Base-by-base conservation (phyloP, 2,888 invertebrate species). In the Abrostola tripartita region DNA sequence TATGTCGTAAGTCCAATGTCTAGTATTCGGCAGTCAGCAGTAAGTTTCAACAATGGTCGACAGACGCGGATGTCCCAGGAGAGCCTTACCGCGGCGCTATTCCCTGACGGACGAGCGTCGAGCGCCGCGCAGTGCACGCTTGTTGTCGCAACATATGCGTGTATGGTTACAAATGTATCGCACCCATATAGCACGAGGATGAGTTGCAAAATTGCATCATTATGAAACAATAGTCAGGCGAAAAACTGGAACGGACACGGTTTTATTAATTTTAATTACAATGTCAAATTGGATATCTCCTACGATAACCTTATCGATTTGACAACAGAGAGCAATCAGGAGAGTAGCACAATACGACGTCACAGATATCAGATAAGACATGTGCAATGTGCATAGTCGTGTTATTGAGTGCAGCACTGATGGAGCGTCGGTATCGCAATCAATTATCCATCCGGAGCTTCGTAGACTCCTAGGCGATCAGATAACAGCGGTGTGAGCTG, bases 311-410 rank as follows among this genome's bases (percentile, higher is more conserved):
- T 59, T 6, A 36, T 44, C 40, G 52, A 60, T 24, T 35, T 12
- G 8, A 35, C 44, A 40, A 67, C 12, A 66, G 42, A 38, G 49
- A 57, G 61, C 57, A 73, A 70, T 73, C 68, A 72, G 47, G 67
- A 67, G 56, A 53, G 67, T n/a, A 35, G 41, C 40, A 47, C 44
- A 53, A 61, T 57, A 50, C 53, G 41, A 35, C 37, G 1, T 52
- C 42, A 71, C 66, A 65, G 37, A 50, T 6, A 51, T n/a, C n/a
- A 51, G 51, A 51, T 52, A 65, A 49, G 38, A 35, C 64, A 57
- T 55, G 38, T 44, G 41, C 6, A 35, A 37, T 44, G 40, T 53
- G 53, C 56, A 44, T 49, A 44, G 53, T 37, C 40, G 52, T 50
- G 38, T 47, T 37, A 9, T 37, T 24, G 47, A 54, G 65, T 38